Evolutionary conservation across 1,140 invertebrate species (phyloP).

Genomic region (Saccostrea cuccullata): DNA sequence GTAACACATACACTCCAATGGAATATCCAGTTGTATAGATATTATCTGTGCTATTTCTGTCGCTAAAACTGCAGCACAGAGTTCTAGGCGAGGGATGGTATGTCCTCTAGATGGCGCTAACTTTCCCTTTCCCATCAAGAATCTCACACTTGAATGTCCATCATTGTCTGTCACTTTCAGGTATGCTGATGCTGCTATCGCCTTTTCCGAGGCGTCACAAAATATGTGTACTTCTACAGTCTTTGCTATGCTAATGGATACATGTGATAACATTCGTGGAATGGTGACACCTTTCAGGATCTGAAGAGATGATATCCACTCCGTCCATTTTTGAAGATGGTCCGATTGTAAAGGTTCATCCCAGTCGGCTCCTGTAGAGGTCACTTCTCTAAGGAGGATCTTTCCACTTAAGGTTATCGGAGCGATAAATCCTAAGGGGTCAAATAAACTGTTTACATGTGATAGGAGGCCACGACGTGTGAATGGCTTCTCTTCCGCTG

Average conservation of each 20-base stretch:
- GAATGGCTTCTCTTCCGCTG: slow-evolving; percentile 38
- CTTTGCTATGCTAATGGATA: slow-evolving; percentile 71
- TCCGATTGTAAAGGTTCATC: slow-evolving; percentile 34
- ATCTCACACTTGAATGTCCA: slow-evolving; percentile 28
- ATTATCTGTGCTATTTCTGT: slow-evolving; percentile 42
- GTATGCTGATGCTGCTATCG: slow-evolving; percentile 65
- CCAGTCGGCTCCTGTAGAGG: slow-evolving; percentile 18
- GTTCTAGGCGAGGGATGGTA: slow-evolving; percentile 52
- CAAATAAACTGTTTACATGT: slow-evolving; percentile 56
- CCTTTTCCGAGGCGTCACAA: slow-evolving; percentile 67
- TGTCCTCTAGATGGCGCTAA: slow-evolving; percentile 44
- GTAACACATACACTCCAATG: not conserved
- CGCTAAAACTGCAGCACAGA: slow-evolving; percentile 53
- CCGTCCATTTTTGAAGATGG: not conserved
- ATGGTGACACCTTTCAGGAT: not conserved
- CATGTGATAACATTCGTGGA: slow-evolving; percentile 49
- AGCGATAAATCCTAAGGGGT: slow-evolving; percentile 60
- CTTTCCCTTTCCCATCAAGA: slow-evolving; percentile 46
- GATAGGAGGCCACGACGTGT: slow-evolving; percentile 47
- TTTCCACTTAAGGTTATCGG: slow-evolving; percentile 57
- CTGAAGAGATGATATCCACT: slow-evolving; percentile 12
- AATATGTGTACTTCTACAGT: slow-evolving; percentile 66
- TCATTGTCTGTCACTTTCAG: slow-evolving; percentile 48
- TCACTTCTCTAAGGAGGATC: slow-evolving; percentile 51
- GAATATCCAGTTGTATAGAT: slow-evolving; percentile 19